Evolutionary conservation across 1,140 invertebrate genomes (phyloP), one percentile per base, ranked within the genome.

Genomic region (Tenebrio molitor): DNA sequence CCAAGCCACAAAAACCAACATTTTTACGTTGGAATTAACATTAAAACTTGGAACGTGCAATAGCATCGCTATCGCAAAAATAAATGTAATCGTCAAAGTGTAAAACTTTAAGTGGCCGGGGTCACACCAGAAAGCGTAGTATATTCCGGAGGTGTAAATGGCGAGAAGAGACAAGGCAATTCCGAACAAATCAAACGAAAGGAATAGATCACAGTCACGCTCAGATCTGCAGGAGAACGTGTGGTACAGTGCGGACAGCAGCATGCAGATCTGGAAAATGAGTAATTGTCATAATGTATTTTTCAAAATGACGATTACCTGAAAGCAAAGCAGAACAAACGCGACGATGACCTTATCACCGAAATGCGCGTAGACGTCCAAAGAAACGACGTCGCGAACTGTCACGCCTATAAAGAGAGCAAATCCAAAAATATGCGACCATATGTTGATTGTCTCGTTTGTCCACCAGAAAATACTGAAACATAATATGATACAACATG

Each of bases 361-460:
- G 46, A 91, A 81, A 3, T 91, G 89, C 10, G 92, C 92, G 74
- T 93, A 90, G 65, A 92, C 89, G 76, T 92, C 92, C 15, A 94
- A 87, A 72, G 93, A 85, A 74, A 92, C 89, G 36, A 95, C 86
- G 81, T 97, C 95, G 77, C 96, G 93, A 34, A 96, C 86, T 5
- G 95, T 93, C 53, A 97, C 84, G 14, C 90, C 90, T 14, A 95
- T 84, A 76, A 98, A 95, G 6, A 97, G 84, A 79, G 96, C 89
- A 87, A 96, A 97, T 5, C 96, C 96, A 73, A 96, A 90, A 74
- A 98, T 86, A 84, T 99, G 97, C 64, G 94, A 96, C 97, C 97
- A 99, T 80, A 98, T 97, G 79, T 98, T 99, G 75, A 99, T 89
- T 1, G 96, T 98, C 84, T 99, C 97, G 81, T 99, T 99, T 12